A percentile compares a stretch with the other conserved stretches of the same genome.
Evolutionary conservation across 2,888 invertebrate species (phyloP).

Genomic region (Monoplex corrugatus): DNA sequence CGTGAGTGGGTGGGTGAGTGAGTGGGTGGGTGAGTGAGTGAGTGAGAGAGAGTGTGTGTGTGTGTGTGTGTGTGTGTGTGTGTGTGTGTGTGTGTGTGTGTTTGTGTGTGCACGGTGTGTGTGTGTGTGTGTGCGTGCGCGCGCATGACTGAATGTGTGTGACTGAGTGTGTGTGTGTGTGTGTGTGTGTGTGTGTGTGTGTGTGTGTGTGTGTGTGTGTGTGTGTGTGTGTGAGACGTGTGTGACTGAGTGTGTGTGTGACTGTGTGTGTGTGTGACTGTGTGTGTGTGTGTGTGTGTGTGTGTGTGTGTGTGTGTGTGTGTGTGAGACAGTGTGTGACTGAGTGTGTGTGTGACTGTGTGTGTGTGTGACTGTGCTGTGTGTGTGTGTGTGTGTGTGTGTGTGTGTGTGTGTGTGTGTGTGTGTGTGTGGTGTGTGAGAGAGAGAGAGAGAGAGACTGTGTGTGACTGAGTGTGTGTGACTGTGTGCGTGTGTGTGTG

Average conservation of each 20-base stretch:
- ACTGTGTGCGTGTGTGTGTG: neutral
- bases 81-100: neutral
- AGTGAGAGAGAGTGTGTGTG: too few species aligned
- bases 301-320: neutral
- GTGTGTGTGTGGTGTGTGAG: neutral
- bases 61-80: neutral
- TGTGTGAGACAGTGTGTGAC: neutral
- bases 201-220: neutral
- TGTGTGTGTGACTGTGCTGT: neutral
- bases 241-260: neutral
- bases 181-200: constrained; percentile 24
- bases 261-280: neutral
- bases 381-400: too few species aligned
- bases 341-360: neutral
- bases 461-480: neutral
- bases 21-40: too few species aligned
- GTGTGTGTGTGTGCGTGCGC: neutral
- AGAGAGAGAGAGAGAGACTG: neutral
- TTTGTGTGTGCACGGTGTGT: neutral
- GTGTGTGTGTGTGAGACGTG: neutral
- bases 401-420: constrained; percentile 11
- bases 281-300: constrained; percentile 1
- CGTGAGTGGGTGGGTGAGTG: neutral
- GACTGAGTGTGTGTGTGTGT: constrained; percentile 8
- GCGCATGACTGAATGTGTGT: neutral